Conservation (phyloP, 2,113 vertebrate species). For the Oxygymnocypris stewartii region DNA sequence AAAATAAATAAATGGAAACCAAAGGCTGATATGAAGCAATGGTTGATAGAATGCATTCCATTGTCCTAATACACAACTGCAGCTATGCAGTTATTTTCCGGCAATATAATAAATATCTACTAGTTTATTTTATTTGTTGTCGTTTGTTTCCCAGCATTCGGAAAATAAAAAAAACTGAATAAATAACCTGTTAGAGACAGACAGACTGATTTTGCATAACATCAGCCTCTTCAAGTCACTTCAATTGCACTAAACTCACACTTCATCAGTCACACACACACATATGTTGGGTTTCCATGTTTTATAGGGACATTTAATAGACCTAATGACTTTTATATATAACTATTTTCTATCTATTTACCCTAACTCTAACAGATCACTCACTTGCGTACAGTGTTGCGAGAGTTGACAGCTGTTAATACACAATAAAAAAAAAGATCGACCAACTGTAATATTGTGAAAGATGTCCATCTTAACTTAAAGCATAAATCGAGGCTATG, state of each 20-base stretch:
- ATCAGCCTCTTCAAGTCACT: neutral
- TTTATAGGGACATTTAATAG: too few species aligned
- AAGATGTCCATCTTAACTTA: too few species aligned
- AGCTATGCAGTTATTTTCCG: neutral
- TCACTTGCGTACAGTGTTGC: too few species aligned
- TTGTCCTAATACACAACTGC: neutral
- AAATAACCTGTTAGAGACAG: neutral
- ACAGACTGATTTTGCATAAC: neutral
- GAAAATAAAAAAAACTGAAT: neutral
- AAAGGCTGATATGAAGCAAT: neutral
- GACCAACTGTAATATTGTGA: too few species aligned
- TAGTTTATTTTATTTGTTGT: neutral
- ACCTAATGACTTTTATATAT: too few species aligned
- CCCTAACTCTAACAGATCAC: too few species aligned
- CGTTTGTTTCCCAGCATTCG: neutral
- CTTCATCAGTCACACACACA: neutral
- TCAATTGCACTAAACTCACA: neutral
- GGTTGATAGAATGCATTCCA: neutral
- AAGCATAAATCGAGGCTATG: too few species aligned
- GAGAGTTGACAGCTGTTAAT: too few species aligned
- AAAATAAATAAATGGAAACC: neutral
- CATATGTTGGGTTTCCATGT: too few species aligned
- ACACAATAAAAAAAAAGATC: too few species aligned
- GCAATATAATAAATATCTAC: neutral
- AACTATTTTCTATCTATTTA: too few species aligned